Percentiles rank a stretch among this genome's conserved stretches.
Evolutionary conservation across 2,888 invertebrate genomes (phyloP).

Genomic region (Diloba caeruleocephala): DNA sequence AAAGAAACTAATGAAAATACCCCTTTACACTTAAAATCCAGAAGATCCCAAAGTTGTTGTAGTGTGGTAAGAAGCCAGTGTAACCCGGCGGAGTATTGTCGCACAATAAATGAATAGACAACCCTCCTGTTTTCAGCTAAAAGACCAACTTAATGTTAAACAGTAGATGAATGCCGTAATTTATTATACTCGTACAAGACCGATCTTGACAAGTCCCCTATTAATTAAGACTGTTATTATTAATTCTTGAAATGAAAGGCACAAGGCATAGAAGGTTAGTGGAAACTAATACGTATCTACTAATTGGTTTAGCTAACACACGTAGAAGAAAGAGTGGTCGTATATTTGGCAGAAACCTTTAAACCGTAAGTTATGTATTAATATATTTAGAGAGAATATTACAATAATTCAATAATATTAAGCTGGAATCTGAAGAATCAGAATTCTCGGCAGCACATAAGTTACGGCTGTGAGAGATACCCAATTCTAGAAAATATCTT

Average conservation of each 20-base stretch:
- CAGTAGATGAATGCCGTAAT: slow-evolving; percentile 1
- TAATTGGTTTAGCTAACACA: slow-evolving; percentile 6
- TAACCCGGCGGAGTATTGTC: slow-evolving; percentile 22
- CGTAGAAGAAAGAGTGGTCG: not conserved
- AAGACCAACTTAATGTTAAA: slow-evolving; percentile 1
- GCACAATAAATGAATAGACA: slow-evolving; percentile 12
- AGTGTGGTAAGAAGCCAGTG: slow-evolving; percentile 5
- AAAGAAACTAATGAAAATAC: not conserved
- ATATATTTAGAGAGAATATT: too few relatives aligned
- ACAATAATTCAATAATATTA: too few relatives aligned
- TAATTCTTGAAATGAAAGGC: not conserved
- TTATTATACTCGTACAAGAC: not conserved
- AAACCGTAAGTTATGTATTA: slow-evolving; percentile 9
- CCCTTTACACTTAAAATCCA: too few relatives aligned
- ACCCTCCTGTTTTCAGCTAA: slow-evolving; percentile 11
- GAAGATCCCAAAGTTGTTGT: too few relatives aligned
- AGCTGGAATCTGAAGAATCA: too few relatives aligned
- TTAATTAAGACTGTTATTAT: not conserved
- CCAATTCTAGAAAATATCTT: too few relatives aligned
- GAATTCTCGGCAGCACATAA: too few relatives aligned
- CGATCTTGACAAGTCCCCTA: slow-evolving; percentile 3
- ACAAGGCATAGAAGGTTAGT: not conserved
- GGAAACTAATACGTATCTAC: slow-evolving; percentile 1
- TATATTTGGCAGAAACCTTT: slow-evolving; percentile 16
- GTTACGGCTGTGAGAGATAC: too few relatives aligned